Evolutionary conservation across 2,888 invertebrate species (phyloP).

Genomic region (Heliconius cydno): DNA sequence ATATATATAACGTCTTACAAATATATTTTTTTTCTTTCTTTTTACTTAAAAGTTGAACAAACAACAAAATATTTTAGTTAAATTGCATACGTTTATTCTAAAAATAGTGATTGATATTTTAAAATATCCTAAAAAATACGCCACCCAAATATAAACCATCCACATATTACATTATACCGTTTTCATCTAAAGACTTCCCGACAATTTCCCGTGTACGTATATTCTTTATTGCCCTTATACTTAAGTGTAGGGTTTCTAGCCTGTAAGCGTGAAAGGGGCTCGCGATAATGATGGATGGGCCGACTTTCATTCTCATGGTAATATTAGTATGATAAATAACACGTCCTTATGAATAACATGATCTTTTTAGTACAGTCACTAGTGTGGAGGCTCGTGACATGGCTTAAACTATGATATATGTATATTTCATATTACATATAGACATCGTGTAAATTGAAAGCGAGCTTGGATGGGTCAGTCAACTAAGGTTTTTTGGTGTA

Average conservation of each 20-base stretch:
- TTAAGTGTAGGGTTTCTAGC: conserved; percentile 51
- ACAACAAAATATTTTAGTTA: no score
- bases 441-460: background rate
- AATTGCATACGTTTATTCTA: background rate
- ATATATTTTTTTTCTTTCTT: no score
- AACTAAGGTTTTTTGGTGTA: no score
- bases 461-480: background rate
- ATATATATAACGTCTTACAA: no score
- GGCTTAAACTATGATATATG: conserved; percentile 8
- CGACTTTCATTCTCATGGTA: conserved; percentile 65
- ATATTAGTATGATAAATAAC: conserved; percentile 68
- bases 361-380: conserved; percentile 30
- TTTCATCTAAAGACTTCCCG: conserved; percentile 23
- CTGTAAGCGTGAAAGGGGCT: conserved; percentile 64
- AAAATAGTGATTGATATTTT: background rate
- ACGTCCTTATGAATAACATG: conserved; percentile 53
- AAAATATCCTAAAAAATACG: background rate
- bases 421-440: background rate
- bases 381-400: conserved; percentile 19
- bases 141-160: background rate
- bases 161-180: background rate
- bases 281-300: conserved; percentile 69
- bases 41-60: no score
- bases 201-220: conserved; percentile 31
- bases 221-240: conserved; percentile 47